These are phyloP conservation scores for Aporophyla lueneburgensis DNA, from an alignment of 2,888 invertebrate genomes.

Conservation along the genomic window DNA sequence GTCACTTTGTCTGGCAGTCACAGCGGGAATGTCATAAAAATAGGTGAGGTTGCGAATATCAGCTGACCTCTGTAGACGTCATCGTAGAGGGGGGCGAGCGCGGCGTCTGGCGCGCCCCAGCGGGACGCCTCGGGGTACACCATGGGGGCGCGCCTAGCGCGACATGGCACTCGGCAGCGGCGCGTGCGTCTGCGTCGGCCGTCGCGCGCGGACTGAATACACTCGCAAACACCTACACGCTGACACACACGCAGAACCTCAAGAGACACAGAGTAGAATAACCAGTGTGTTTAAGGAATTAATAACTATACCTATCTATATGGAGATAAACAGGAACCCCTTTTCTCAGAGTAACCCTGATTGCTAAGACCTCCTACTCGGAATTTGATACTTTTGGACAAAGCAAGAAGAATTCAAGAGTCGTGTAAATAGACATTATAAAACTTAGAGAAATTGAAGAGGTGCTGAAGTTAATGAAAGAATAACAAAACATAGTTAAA, in stretches of 20 bases:
- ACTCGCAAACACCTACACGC: slow-evolving; percentile 62
- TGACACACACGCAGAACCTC: slow-evolving; percentile 50
- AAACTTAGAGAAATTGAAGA: neutral
- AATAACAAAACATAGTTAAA: neutral
- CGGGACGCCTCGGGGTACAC: slow-evolving; percentile 92
- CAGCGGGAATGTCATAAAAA: slow-evolving; percentile 58
- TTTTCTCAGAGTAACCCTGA: slow-evolving; percentile 23
- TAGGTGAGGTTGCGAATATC: slow-evolving; percentile 77
- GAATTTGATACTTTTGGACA: slow-evolving; percentile 15
- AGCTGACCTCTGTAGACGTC: slow-evolving; percentile 92
- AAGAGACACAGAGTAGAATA: slow-evolving; percentile 52
- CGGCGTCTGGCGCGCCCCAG: slow-evolving; percentile 91
- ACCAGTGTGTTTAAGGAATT: slow-evolving; percentile 57
- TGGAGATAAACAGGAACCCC: slow-evolving; percentile 20
- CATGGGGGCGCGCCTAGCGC: slow-evolving; percentile 88
- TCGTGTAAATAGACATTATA: neutral
- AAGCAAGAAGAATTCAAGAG: neutral
- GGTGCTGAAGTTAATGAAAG: neutral
- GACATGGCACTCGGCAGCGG: slow-evolving; percentile 81
- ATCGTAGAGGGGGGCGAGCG: slow-evolving; percentile 92
- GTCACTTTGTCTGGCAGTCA: slow-evolving; percentile 69
- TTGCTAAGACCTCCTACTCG: slow-evolving; percentile 36
- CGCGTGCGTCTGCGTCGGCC: slow-evolving; percentile 87
- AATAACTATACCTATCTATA: slow-evolving; percentile 22
- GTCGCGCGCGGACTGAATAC: slow-evolving; percentile 85